Evolutionary conservation across 2,888 invertebrate species (phyloP).

Genomic region (Bombyx huttoni): DNA sequence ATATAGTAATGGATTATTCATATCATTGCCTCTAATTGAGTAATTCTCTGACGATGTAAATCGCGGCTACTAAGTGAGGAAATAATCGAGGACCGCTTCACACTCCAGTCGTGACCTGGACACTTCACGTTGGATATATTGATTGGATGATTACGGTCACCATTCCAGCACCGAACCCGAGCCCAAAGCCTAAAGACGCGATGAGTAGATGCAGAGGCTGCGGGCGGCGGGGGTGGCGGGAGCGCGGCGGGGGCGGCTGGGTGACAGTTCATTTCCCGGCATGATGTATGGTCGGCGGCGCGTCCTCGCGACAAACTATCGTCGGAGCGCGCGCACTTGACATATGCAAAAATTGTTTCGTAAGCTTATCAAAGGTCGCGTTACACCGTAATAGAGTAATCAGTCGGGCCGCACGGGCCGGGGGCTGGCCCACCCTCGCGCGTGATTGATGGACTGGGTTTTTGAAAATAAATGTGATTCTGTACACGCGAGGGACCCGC

Average conservation of each 20-base stretch:
- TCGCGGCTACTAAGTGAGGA: no score
- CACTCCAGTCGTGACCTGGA: no score
- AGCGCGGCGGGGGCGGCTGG: background rate
- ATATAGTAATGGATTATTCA: constrained; percentile 22
- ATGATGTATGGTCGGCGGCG: background rate
- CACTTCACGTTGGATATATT: no score
- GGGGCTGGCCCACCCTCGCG: no score
- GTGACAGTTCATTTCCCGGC: background rate
- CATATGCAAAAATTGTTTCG: constrained; percentile 71
- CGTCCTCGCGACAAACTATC: constrained; percentile 20
- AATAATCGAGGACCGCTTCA: no score
- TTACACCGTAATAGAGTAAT: constrained; percentile 49
- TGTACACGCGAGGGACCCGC: background rate
- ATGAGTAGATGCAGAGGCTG: background rate
- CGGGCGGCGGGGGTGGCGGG: background rate
- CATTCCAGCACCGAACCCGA: no score
- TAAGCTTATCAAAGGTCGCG: constrained; percentile 59
- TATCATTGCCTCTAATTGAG: constrained; percentile 19
- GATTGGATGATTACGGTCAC: no score
- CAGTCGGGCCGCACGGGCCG: no score
- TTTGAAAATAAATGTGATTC: constrained; percentile 1
- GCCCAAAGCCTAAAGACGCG: no score
- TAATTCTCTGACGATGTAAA: constrained; percentile 7
- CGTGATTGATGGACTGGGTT: constrained; percentile 9
- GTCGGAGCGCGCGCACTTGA: constrained; percentile 48